These are phyloP conservation scores for Lasioglossum calceatum DNA, from an alignment of 2,888 invertebrate genomes.

Conservation along the genomic window DNA sequence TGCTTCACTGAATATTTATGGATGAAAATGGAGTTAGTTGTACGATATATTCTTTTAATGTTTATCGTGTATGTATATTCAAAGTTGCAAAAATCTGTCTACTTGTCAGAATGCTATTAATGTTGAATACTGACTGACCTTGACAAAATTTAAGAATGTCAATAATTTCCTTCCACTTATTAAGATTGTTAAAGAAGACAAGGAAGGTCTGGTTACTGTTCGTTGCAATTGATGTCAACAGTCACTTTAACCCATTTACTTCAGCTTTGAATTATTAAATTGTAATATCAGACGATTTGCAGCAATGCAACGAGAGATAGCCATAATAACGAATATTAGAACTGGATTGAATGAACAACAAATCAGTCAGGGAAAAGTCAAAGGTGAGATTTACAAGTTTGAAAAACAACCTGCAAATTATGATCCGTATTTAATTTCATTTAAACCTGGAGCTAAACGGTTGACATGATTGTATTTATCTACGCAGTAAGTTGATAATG, in stretches of 20 bases:
- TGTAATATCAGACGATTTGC: background rate
- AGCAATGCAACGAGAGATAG: background rate
- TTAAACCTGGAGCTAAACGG: background rate
- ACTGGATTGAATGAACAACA: background rate
- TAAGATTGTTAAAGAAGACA: background rate
- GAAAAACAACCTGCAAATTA: background rate
- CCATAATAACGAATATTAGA: background rate
- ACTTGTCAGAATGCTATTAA: no score
- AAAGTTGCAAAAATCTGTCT: no score
- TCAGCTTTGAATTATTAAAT: background rate
- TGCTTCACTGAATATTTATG: no score
- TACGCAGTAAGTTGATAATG: background rate
- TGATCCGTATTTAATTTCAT: background rate
- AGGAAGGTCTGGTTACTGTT: background rate
- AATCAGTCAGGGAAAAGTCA: background rate
- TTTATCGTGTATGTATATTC: no score
- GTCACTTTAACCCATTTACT: background rate
- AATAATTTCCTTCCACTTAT: no score
- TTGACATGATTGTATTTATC: conserved; percentile 22
- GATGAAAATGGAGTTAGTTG: no score
- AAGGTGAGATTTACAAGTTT: background rate
- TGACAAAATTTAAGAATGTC: no score
- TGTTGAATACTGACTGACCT: no score
- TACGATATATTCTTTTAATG: no score
- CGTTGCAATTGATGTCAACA: background rate